Percentiles rank a stretch among this genome's conserved stretches.
Conservation (phyloP, 1,140 invertebrate species). For the Brachionus calyciflorus region DNA sequence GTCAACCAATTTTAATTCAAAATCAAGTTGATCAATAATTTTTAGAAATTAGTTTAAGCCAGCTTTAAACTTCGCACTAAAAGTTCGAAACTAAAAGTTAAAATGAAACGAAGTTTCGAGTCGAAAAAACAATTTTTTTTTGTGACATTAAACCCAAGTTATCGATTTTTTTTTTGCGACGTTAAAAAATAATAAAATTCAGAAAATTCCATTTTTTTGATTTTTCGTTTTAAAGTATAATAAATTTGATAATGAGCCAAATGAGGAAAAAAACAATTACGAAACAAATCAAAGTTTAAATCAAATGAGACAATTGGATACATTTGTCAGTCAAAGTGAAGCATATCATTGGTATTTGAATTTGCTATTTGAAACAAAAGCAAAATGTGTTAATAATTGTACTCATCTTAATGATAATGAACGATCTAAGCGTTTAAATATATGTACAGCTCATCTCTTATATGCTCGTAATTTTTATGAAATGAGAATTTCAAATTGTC, state of each 20-base stretch:
- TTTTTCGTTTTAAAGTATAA: no score
- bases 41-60: no score
- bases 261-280: not conserved
- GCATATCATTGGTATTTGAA: constrained; percentile 36
- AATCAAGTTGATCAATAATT: no score
- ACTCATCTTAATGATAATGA: constrained; percentile 3
- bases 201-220: no score
- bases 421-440: constrained; percentile 27
- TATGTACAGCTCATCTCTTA: constrained; percentile 35
- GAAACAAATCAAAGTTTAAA: constrained; percentile 22
- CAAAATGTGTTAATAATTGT: constrained; percentile 15
- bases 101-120: no score
- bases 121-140: no score
- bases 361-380: not conserved
- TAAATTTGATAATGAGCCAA: constrained; percentile 17
- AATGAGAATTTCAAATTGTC: constrained; percentile 4
- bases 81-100: no score
- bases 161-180: no score
- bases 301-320: constrained; percentile 4
- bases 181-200: no score
- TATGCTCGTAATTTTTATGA: constrained; percentile 34
- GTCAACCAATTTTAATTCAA: no score
- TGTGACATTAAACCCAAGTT: no score
- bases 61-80: no score
- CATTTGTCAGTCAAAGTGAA: constrained; percentile 17